phyloP scores from a whole-genome alignment of 2,797 vertebrate genomes.

The Denticeps clupeoides region DNA sequence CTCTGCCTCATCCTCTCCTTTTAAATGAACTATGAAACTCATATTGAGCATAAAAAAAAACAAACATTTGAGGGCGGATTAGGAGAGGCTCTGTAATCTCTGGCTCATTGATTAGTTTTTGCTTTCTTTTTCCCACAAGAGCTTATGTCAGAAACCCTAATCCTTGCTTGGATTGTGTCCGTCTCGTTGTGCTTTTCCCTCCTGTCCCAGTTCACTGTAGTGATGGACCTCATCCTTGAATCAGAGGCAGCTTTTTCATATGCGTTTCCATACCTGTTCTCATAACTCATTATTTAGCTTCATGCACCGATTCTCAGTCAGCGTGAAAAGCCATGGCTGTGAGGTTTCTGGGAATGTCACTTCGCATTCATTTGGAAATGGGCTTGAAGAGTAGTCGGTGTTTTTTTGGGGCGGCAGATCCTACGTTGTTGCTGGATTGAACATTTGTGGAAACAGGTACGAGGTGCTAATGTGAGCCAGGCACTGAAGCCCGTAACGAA shows the following conservation, averaged over 20 bases:
- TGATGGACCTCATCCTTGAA: not conserved
- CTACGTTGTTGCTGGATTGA: too few species aligned
- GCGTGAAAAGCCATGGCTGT: too few species aligned
- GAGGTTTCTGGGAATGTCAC: too few species aligned
- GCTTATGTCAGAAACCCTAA: conserved; percentile 3
- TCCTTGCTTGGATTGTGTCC: not conserved
- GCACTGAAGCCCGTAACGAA: too few species aligned
- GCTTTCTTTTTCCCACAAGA: not conserved
- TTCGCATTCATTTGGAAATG: too few species aligned
- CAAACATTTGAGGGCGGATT: conserved; percentile 15
- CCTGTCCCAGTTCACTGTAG: not conserved
- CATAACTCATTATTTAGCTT: too few species aligned
- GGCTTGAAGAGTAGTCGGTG: too few species aligned
- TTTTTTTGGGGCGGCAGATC: too few species aligned
- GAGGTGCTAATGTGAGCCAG: too few species aligned
- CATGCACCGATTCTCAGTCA: too few species aligned
- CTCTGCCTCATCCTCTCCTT: not conserved
- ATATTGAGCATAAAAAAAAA: conserved; percentile 18
- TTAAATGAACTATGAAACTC: not conserved
- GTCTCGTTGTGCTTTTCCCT: not conserved
- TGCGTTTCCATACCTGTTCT: too few species aligned
- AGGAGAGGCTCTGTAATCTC: conserved; percentile 10
- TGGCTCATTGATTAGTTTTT: conserved; percentile 8
- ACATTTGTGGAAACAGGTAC: too few species aligned
- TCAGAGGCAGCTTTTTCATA: not conserved